These are phyloP conservation scores for Melanotaenia boesemani DNA, from an alignment of 2,797 vertebrate species.

Conservation along the genomic window DNA sequence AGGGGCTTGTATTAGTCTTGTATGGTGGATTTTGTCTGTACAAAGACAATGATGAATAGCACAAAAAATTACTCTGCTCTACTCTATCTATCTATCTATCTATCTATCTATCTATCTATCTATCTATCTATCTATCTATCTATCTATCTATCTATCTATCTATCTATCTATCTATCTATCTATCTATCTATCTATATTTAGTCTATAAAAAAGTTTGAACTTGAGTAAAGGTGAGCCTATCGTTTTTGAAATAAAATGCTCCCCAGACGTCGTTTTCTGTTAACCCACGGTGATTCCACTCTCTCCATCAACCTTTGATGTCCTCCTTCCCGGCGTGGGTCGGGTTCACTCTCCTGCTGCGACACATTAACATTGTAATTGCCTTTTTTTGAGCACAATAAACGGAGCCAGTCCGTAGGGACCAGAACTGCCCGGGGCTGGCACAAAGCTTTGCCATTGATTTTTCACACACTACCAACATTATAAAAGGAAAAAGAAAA, in stretches of 20 bases:
- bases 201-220: background rate
- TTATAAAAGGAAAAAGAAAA: background rate
- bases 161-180: slow-evolving; percentile 13
- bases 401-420: slow-evolving; percentile 78
- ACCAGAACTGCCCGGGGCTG: slow-evolving; percentile 72
- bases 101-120: too few species aligned
- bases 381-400: slow-evolving; percentile 88
- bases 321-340: slow-evolving; percentile 51
- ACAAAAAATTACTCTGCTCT: background rate
- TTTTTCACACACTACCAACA: slow-evolving; percentile 78
- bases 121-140: too few species aligned
- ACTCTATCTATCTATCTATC: too few species aligned
- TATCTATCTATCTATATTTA: slow-evolving; percentile 16
- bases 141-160: slow-evolving; percentile 13
- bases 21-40: slow-evolving; percentile 45
- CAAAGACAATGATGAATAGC: slow-evolving; percentile 42
- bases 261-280: slow-evolving; percentile 81
- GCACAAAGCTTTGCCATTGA: slow-evolving; percentile 80
- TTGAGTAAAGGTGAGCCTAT: background rate
- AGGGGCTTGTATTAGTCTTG: slow-evolving; percentile 74
- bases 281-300: slow-evolving; percentile 84
- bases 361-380: slow-evolving; percentile 97
- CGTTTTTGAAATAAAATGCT: slow-evolving; percentile 68
- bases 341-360: slow-evolving; percentile 75
- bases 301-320: slow-evolving; percentile 73